A percentile compares a stretch with the other conserved stretches of the same genome.
Conservation (phyloP, 2,888 invertebrate genomes). For the Calameuta filiformis region DNA sequence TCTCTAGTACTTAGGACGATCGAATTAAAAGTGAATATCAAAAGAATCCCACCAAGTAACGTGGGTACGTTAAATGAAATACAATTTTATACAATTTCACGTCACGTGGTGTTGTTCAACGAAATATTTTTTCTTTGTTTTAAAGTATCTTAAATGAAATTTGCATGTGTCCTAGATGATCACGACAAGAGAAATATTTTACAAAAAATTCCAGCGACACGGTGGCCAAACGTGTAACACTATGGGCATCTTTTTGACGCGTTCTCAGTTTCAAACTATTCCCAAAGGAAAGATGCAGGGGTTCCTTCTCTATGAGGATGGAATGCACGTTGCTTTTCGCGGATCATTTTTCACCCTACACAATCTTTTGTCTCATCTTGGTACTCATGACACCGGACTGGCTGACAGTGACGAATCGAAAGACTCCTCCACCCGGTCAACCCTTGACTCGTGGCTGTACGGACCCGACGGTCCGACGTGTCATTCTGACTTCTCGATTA, state of each 20-base stretch:
- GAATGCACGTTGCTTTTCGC: conserved; percentile 59
- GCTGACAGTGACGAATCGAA: conserved; percentile 66
- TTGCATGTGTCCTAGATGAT: neutral
- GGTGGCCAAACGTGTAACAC: neutral
- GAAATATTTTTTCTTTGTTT: neutral
- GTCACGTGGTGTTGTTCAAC: neutral
- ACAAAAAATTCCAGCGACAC: neutral
- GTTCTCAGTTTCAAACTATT: conserved; percentile 7
- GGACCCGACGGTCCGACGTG: neutral
- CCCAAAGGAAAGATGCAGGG: conserved; percentile 11
- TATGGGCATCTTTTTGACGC: neutral
- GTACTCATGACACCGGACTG: conserved; percentile 60
- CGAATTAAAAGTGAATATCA: neutral
- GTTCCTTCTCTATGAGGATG: conserved; percentile 14
- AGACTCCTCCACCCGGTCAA: conserved; percentile 52
- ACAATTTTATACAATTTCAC: neutral
- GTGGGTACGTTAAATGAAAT: neutral
- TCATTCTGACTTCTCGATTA: neutral
- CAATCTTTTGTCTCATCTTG: conserved; percentile 64
- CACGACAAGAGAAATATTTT: neutral
- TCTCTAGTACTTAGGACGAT: neutral
- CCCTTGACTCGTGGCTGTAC: conserved; percentile 54
- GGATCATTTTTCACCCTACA: conserved; percentile 64
- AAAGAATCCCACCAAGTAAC: neutral
- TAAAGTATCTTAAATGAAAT: neutral